A percentile compares a stretch with the other conserved stretches of the same genome.
These are phyloP conservation scores for Hypercompe scribonia DNA, from an alignment of 2,888 invertebrate species.

Conservation along the genomic window DNA sequence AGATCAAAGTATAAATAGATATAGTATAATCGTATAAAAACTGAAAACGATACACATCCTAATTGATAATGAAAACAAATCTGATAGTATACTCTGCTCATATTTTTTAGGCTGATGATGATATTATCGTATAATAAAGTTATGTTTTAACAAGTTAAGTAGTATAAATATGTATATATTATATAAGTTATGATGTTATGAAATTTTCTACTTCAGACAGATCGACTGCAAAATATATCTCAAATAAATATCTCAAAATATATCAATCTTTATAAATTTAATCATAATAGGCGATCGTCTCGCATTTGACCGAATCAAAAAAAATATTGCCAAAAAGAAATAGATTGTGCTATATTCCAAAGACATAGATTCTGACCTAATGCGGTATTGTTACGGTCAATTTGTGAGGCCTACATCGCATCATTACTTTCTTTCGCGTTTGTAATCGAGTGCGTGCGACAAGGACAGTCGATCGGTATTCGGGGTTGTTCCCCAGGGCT, in stretches of 20 bases:
- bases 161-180: slow-evolving; percentile 59
- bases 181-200: slow-evolving; percentile 57
- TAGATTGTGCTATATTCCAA: slow-evolving; percentile 62
- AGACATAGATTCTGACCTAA: slow-evolving; percentile 72
- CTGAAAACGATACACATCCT: not conserved
- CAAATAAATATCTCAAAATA: too few relatives aligned
- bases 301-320: slow-evolving; percentile 60
- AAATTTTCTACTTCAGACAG: slow-evolving; percentile 58
- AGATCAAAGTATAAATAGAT: not conserved
- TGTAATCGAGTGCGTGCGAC: slow-evolving; percentile 66
- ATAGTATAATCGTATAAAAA: not conserved
- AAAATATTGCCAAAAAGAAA: slow-evolving; percentile 58
- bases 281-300: slow-evolving; percentile 51
- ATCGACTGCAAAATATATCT: slow-evolving; percentile 54
- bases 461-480: slow-evolving; percentile 62
- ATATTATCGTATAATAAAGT: not conserved
- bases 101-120: not conserved
- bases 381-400: slow-evolving; percentile 75
- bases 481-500: slow-evolving; percentile 73
- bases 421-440: slow-evolving; percentile 68
- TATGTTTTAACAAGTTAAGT: not conserved
- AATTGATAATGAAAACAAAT: not conserved
- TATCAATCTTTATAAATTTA: slow-evolving; percentile 57
- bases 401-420: slow-evolving; percentile 68
- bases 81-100: not conserved